Evolutionary conservation across 2,797 vertebrate genomes (phyloP).

Genomic region (Lagodon rhomboides): DNA sequence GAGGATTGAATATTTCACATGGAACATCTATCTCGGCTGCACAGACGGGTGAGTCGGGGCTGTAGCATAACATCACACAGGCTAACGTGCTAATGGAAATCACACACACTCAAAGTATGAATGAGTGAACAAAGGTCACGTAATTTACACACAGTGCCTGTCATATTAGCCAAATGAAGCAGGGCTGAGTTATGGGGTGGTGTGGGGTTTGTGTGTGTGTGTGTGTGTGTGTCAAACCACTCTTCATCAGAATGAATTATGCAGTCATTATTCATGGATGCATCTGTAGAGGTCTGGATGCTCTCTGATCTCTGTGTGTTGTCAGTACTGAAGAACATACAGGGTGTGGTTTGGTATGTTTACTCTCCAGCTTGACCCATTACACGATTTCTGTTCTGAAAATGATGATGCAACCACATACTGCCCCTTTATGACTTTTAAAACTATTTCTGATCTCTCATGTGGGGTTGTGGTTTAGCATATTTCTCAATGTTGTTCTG

Average conservation of each 20-base stretch:
- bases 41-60: constrained; percentile 4
- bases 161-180: constrained; percentile 75
- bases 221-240: constrained; percentile 1
- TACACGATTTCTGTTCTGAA: constrained; percentile 5
- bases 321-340: constrained; percentile 8
- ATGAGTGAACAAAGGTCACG: constrained; percentile 57
- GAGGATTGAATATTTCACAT: constrained; percentile 66
- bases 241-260: constrained; percentile 58
- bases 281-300: constrained; percentile 23
- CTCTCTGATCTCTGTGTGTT: constrained; percentile 31
- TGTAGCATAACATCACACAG: constrained; percentile 29
- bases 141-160: constrained; percentile 64
- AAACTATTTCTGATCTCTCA: not conserved
- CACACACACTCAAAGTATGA: constrained; percentile 35
- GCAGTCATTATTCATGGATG: constrained; percentile 51
- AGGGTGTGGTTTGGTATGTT: constrained; percentile 5
- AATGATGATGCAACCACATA: not conserved
- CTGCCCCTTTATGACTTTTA: not conserved
- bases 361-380: constrained; percentile 16
- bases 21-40: constrained; percentile 16
- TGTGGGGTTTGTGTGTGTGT: not conserved
- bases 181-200: constrained; percentile 51
- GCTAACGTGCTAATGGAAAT: constrained; percentile 45
- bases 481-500: not conserved
- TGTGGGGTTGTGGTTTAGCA: not conserved